Evolutionary conservation across 2,797 vertebrate species (phyloP), one percentile per base, ranked within the genome.

Genomic region (Petrocephalus sullivani): DNA sequence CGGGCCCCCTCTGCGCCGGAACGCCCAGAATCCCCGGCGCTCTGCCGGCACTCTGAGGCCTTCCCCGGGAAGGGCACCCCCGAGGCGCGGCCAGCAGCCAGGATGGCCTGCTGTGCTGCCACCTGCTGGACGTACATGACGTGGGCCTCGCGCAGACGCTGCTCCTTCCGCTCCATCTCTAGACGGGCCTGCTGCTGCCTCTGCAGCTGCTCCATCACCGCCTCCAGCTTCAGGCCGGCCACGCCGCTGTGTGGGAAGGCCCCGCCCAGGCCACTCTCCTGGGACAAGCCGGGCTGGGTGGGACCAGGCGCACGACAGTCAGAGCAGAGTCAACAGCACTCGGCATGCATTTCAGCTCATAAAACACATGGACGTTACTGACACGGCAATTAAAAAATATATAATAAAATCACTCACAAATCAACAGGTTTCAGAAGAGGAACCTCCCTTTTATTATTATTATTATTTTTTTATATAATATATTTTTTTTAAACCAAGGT

Each of bases 161-260:
- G 95, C 87, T 96, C 97, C 87, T 97, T 96, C 86, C 96, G 94
- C 92, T 97, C 97, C 97, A 98, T 96, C 91, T 96, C 96, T 91
- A 96, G 91, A 67, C 97, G 95, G 37, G 94, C 92, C 85, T 93
- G 96, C 82, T 97, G 96, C 90, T 98, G 97, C 90, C 96, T 97
- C 91, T 98, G 97, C 90, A 97, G 95, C 89, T 98, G 97, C 92
- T 98, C 98, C 95, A 99, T 98, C 90, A 97, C 93, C 0, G 96
- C 96, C 91, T 96, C 95, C 88, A 97, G 94, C 94, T 97, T 98
- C 95, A 98, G 95, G 51, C 97, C 94, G 64, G 92, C 90, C 33
- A 93, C 94, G 91, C 92, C 90, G 89, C 96, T 95, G 95, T 96
- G 96, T 91, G 95, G 93, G 91, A 93, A 93, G 75, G 90, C 93